Percentiles rank a stretch among this genome's conserved stretches.
Conservation (phyloP, 2,797 vertebrate genomes). For the Myotis findleyi region DNA sequence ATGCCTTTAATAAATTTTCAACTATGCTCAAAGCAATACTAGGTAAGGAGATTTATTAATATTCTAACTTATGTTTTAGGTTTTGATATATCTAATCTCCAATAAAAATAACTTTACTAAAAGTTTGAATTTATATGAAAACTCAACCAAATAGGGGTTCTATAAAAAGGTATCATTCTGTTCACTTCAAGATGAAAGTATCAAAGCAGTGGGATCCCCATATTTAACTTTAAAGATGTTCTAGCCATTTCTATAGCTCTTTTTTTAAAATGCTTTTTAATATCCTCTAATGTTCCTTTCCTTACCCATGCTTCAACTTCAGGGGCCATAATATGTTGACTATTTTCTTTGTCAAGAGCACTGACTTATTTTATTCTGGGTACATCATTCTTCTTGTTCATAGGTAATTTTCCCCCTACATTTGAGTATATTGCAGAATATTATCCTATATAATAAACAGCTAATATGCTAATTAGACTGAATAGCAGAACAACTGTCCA, state of each 20-base stretch:
- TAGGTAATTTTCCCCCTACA: neutral
- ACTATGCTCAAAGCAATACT: neutral
- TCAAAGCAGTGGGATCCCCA: constrained; percentile 2
- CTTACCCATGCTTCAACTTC: constrained; percentile 4
- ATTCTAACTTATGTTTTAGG: neutral
- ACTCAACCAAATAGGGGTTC: neutral
- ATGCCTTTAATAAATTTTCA: neutral
- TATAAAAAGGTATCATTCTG: neutral
- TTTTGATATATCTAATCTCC: neutral
- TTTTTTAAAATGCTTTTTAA: constrained; percentile 44
- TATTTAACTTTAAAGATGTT: constrained; percentile 55
- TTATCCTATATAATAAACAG: too few relatives aligned
- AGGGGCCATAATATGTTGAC: neutral
- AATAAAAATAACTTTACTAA: constrained; percentile 34
- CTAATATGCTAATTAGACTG: too few relatives aligned
- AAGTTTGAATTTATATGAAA: constrained; percentile 42
- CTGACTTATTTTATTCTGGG: constrained; percentile 33
- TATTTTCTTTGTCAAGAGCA: constrained; percentile 10
- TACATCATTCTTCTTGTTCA: neutral
- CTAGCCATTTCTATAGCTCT: neutral
- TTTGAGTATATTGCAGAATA: neutral
- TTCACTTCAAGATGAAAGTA: constrained; percentile 39
- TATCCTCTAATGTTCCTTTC: constrained; percentile 18
- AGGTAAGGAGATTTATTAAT: neutral
- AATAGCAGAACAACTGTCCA: too few relatives aligned